Conservation (phyloP, 2,888 invertebrate genomes). For the Schrankia costaestrigalis region DNA sequence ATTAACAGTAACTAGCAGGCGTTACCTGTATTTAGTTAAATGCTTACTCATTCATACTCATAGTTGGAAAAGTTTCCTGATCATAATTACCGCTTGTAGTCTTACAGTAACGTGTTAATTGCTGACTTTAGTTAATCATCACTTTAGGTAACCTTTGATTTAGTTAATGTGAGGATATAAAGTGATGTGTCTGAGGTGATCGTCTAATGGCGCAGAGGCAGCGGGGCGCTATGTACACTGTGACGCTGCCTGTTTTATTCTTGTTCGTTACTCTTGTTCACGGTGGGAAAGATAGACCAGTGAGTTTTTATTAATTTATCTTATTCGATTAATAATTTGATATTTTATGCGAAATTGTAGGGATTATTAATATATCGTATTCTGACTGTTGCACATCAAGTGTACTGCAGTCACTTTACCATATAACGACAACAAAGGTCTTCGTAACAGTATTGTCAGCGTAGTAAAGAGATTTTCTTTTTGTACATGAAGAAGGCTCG, state of each 20-base stretch:
- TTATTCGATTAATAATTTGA: too few relatives aligned
- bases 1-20: conserved; percentile 12
- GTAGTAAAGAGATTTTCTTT: too few relatives aligned
- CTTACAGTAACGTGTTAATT: conserved; percentile 46
- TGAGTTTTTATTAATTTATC: conserved; percentile 35
- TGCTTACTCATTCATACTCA: conserved; percentile 59
- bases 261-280: conserved; percentile 40
- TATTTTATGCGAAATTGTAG: too few relatives aligned
- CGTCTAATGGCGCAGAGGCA: conserved; percentile 32
- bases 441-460: too few relatives aligned
- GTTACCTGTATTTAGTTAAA: conserved; percentile 30
- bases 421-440: too few relatives aligned
- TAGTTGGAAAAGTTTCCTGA: conserved; percentile 48
- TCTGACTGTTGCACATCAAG: too few relatives aligned
- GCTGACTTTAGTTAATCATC: conserved; percentile 42
- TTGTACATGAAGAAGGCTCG: not conserved
- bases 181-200: conserved; percentile 20
- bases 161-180: conserved; percentile 25
- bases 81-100: conserved; percentile 57
- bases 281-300: conserved; percentile 61
- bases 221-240: conserved; percentile 55
- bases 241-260: conserved; percentile 48
- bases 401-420: too few relatives aligned
- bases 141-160: conserved; percentile 31
- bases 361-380: too few relatives aligned